A percentile compares a stretch with the other conserved stretches of the same genome.
These are phyloP conservation scores for Leptura quadrifasciata DNA, from an alignment of 2,888 invertebrate genomes.

Conservation along the genomic window DNA sequence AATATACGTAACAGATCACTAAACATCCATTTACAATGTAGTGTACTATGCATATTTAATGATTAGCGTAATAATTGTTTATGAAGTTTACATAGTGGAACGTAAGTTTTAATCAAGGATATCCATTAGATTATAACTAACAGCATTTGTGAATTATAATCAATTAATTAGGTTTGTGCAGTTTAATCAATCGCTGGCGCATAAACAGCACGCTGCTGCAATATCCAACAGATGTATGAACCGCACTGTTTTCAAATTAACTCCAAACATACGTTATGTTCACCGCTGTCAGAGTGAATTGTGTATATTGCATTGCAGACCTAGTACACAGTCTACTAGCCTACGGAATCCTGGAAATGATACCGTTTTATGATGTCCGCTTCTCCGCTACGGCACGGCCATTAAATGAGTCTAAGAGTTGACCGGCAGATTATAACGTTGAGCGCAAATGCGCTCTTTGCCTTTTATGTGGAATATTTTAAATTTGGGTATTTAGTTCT, in stretches of 20 bases:
- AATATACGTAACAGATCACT: no score
- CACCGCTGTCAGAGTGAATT: conserved; percentile 37
- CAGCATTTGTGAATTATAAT: conserved; percentile 50
- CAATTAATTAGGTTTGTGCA: conserved; percentile 57
- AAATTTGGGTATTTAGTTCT: conserved; percentile 15
- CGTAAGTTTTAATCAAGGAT: conserved; percentile 37
- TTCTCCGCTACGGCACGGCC: background rate
- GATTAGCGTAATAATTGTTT: background rate
- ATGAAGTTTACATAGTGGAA: conserved; percentile 4
- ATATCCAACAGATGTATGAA: conserved; percentile 45
- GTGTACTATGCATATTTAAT: no score
- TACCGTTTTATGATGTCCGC: conserved; percentile 24
- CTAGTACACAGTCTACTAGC: conserved; percentile 21
- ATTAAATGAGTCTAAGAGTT: conserved; percentile 18
- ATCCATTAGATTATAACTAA: conserved; percentile 21
- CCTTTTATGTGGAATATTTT: conserved; percentile 13
- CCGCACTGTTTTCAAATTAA: conserved; percentile 57
- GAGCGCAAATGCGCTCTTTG: background rate
- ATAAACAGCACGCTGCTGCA: conserved; percentile 46
- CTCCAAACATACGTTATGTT: conserved; percentile 52
- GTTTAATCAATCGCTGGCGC: conserved; percentile 57
- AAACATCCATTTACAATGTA: no score
- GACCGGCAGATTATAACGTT: background rate
- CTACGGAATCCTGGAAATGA: conserved; percentile 29
- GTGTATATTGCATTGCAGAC: conserved; percentile 40